These are phyloP conservation scores for Dromococcyx pavoninus DNA, from an alignment of 2,797 vertebrate genomes.

Conservation along the genomic window DNA sequence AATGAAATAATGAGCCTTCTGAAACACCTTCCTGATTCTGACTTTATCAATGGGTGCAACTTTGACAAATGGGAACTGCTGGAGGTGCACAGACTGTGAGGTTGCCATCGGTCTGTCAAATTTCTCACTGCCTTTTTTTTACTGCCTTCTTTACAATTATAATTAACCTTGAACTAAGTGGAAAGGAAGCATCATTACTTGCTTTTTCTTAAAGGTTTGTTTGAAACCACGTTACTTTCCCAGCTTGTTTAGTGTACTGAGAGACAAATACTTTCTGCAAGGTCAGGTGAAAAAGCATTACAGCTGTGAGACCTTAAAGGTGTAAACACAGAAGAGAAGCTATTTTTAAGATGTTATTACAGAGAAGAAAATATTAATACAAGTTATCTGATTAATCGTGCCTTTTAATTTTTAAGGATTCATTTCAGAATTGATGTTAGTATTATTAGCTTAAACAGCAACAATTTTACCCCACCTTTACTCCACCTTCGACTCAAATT, in stretches of 20 bases:
- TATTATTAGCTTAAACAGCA: neutral
- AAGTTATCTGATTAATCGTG: neutral
- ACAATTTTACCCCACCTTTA: neutral
- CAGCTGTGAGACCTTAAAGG: neutral
- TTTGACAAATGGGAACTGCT: conserved; percentile 49
- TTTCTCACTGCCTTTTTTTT: neutral
- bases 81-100: neutral
- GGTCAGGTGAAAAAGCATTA: conserved; percentile 21
- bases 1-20: neutral
- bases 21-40: conserved; percentile 5
- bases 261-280: conserved; percentile 25
- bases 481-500: neutral
- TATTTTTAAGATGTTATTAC: neutral
- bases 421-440: neutral
- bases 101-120: neutral
- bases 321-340: neutral
- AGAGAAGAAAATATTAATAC: neutral
- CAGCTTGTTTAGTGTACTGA: neutral
- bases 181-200: neutral
- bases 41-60: conserved; percentile 58
- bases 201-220: neutral
- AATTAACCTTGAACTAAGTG: conserved; percentile 47
- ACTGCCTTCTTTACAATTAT: neutral
- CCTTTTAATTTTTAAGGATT: neutral
- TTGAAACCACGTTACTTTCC: conserved; percentile 1